A percentile compares a stretch with the other conserved stretches of the same genome.
These are phyloP conservation scores for Andrena chrysosceles DNA, from an alignment of 2,888 invertebrate species.

Conservation along the genomic window DNA sequence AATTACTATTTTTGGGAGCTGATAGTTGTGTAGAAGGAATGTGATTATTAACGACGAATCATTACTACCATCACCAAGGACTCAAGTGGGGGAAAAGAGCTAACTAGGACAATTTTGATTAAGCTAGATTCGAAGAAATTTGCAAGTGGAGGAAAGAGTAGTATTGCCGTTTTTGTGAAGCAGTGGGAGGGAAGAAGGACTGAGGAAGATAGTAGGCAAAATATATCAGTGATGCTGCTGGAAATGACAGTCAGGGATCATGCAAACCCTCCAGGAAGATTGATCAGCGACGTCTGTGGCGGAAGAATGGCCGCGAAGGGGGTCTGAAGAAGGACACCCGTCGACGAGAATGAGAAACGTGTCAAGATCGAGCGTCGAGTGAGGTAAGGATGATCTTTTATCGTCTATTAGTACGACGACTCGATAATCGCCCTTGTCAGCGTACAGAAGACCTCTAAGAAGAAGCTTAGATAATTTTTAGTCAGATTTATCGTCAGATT, in stretches of 20 bases:
- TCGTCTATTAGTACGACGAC: constrained; percentile 52
- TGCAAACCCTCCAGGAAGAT: constrained; percentile 10
- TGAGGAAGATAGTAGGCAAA: neutral
- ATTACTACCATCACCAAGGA: no score
- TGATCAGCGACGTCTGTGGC: neutral
- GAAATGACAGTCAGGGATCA: neutral
- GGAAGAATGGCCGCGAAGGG: constrained; percentile 15
- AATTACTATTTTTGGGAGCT: no score
- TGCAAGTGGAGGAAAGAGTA: neutral
- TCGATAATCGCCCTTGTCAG: constrained; percentile 45
- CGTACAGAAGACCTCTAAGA: neutral
- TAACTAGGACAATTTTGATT: no score
- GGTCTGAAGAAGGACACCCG: constrained; percentile 2
- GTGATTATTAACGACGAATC: no score
- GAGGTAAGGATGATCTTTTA: constrained; percentile 59
- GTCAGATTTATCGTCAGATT: no score
- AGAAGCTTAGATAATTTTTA: no score
- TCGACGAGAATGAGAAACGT: constrained; percentile 37
- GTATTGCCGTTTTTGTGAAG: neutral
- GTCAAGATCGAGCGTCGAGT: constrained; percentile 48
- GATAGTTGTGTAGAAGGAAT: no score
- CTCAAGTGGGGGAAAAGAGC: no score
- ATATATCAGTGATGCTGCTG: constrained; percentile 30
- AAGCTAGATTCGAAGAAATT: neutral
- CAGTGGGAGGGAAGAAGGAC: no score